These are phyloP conservation scores for Hypothenemus hampei DNA, from an alignment of 1,140 invertebrate genomes.

Conservation along the genomic window DNA sequence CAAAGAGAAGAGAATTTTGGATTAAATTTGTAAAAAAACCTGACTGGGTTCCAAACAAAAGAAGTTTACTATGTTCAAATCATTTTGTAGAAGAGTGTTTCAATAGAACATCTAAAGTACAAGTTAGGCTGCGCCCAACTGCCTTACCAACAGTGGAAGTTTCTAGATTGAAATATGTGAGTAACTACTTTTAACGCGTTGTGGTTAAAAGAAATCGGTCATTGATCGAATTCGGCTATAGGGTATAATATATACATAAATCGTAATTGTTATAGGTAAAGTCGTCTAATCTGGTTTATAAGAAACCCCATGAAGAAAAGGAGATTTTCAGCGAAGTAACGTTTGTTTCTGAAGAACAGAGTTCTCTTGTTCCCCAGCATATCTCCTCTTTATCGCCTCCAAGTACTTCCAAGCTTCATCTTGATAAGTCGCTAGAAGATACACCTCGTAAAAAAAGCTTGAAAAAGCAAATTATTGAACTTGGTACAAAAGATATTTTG, in stretches of 20 bases:
- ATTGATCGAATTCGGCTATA: background rate
- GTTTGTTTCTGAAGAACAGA: background rate
- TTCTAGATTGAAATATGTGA: conserved; percentile 6
- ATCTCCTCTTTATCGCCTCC: background rate
- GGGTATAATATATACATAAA: background rate
- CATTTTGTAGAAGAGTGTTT: conserved; percentile 9
- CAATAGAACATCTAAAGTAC: background rate
- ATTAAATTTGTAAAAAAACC: background rate
- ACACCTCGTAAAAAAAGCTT: conserved; percentile 3
- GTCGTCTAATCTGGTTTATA: background rate
- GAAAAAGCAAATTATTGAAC: conserved; percentile 2
- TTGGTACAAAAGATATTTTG: conserved; percentile 6
- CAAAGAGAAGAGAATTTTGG: background rate
- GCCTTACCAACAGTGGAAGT: conserved; percentile 4
- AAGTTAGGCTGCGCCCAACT: background rate
- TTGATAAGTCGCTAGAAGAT: background rate
- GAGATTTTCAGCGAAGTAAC: background rate
- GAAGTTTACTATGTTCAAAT: conserved; percentile 3
- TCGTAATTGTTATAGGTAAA: background rate
- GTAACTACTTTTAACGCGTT: background rate
- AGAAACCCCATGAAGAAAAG: background rate
- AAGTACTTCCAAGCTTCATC: background rate
- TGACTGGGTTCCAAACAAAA: background rate
- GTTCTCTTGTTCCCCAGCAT: background rate
- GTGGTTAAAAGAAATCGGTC: background rate